These are phyloP conservation scores for Polydrusus tereticollis DNA, from an alignment of 2,888 invertebrate genomes.

Conservation along the genomic window DNA sequence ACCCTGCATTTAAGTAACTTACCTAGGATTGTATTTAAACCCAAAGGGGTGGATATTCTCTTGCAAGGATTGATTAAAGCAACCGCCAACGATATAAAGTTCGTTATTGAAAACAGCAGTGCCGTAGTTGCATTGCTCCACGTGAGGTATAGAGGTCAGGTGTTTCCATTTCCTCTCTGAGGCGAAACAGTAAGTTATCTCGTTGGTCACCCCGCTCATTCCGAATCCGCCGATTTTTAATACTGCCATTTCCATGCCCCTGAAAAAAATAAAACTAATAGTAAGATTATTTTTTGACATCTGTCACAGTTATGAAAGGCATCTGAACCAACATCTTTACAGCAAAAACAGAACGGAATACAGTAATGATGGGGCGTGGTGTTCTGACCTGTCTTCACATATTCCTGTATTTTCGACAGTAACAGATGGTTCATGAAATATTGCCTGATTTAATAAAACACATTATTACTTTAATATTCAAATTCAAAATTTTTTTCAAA, in stretches of 20 bases:
- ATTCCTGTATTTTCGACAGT: no score
- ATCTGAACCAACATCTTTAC: no score
- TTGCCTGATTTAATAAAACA: no score
- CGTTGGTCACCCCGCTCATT: constrained; percentile 75
- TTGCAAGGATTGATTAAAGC: constrained; percentile 76
- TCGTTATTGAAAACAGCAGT: constrained; percentile 77
- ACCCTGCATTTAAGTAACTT: constrained; percentile 12
- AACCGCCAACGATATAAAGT: constrained; percentile 79
- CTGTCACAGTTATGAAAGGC: no score
- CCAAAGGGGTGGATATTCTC: constrained; percentile 82
- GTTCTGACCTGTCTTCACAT: no score
- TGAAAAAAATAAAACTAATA: neutral
- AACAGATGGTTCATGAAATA: no score
- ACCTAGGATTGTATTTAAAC: constrained; percentile 72
- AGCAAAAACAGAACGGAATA: no score
- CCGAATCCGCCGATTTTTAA: constrained; percentile 80
- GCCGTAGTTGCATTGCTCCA: constrained; percentile 82
- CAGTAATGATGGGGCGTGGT: no score
- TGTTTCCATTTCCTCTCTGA: constrained; percentile 74
- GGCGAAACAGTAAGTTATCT: constrained; percentile 75
- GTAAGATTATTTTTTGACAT: no score
- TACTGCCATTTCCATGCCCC: constrained; percentile 77
- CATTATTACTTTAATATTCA: no score
- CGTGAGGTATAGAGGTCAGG: constrained; percentile 78
- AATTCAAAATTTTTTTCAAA: no score